A percentile compares a stretch with the other conserved stretches of the same genome.
Evolutionary conservation across 2,113 vertebrate species (phyloP).

Genomic region (Turdus rufiventris): DNA sequence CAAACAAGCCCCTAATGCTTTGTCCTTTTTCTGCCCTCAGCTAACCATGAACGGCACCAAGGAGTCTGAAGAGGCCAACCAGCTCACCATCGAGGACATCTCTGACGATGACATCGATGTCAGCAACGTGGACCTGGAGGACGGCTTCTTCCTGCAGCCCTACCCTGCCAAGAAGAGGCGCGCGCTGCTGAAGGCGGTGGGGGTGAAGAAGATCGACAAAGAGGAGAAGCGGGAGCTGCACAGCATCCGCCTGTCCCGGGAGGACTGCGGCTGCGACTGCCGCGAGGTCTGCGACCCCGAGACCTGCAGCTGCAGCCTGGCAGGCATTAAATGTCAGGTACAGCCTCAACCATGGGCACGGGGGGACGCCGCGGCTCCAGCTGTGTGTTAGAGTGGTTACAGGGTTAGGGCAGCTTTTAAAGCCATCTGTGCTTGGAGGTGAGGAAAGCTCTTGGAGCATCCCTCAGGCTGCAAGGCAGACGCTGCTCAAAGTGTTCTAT

Average conservation of each 20-base stretch:
- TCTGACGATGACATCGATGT: constrained; percentile 81
- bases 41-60: constrained; percentile 83
- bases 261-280: constrained; percentile 92
- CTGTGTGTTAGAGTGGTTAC: accelerated
- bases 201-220: constrained; percentile 91
- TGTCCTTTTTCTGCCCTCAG: constrained; percentile 51
- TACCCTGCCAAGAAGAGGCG: constrained; percentile 85
- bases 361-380: accelerated
- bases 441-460: background rate
- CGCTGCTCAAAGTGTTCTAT: accelerated
- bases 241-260: constrained; percentile 85
- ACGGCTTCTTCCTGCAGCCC: constrained; percentile 86
- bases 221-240: constrained; percentile 93
- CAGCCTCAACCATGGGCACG: background rate
- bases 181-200: constrained; percentile 83
- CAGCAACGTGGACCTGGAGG: constrained; percentile 76
- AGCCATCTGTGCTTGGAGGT: accelerated
- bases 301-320: constrained; percentile 91
- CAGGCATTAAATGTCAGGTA: constrained; percentile 97
- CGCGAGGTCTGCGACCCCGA: constrained; percentile 91
- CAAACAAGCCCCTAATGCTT: background rate
- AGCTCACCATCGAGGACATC: constrained; percentile 86
- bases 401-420: background rate
- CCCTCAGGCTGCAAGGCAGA: background rate
- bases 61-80: constrained; percentile 83